Percentiles rank a stretch among this genome's conserved stretches.
Evolutionary conservation across 2,888 invertebrate genomes (phyloP).

Genomic region (Mythimna ferrago): DNA sequence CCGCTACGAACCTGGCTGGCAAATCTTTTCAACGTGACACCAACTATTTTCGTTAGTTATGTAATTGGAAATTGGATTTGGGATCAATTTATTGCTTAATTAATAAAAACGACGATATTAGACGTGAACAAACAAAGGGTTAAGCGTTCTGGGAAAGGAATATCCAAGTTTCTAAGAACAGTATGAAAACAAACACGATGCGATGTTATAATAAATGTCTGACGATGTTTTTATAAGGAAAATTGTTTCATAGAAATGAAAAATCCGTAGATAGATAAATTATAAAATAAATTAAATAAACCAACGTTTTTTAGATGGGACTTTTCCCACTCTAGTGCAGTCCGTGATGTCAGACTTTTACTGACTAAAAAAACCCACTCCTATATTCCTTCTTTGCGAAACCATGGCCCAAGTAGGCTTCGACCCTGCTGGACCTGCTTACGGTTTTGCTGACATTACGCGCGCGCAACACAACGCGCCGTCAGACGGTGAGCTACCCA

Average conservation of each 20-base stretch:
- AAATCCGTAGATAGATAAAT: neutral
- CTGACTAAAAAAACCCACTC: no score
- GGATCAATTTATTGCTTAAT: constrained; percentile 24
- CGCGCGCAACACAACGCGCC: no score
- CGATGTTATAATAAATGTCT: constrained; percentile 13
- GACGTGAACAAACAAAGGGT: constrained; percentile 16
- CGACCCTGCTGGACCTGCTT: no score
- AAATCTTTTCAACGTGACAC: constrained; percentile 15
- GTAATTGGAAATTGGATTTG: constrained; percentile 5
- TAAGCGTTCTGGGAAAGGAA: constrained; percentile 22
- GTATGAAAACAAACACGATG: neutral
- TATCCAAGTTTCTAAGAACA: constrained; percentile 7
- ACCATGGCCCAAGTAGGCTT: no score
- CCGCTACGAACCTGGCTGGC: constrained; percentile 16
- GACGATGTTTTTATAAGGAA: constrained; percentile 3
- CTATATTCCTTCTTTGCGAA: no score
- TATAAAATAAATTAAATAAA: neutral
- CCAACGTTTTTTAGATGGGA: no score
- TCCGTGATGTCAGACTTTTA: no score
- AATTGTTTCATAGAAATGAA: constrained; percentile 7
- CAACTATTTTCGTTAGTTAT: constrained; percentile 1
- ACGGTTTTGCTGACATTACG: no score
- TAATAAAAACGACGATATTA: constrained; percentile 10
- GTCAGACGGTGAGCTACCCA: no score
- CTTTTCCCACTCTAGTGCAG: no score